phyloP scores from a whole-genome alignment of 2,888 invertebrate species.

The Clepsis dumicolana region DNA sequence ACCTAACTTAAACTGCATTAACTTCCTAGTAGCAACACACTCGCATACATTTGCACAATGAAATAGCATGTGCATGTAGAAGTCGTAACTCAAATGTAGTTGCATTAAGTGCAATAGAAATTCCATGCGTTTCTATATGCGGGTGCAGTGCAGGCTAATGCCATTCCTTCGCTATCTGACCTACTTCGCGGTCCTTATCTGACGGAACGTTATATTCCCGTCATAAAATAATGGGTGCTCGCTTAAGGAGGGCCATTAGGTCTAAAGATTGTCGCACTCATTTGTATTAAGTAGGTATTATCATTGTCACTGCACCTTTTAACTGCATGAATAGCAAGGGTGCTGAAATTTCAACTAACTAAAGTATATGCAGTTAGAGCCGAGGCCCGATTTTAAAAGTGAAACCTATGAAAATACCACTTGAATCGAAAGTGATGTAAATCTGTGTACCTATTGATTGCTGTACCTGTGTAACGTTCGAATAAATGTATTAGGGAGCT shows the following conservation, averaged over 20 bases:
- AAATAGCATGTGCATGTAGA: conserved; percentile 11
- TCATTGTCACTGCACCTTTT: background rate
- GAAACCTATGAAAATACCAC: no score
- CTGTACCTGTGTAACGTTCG: no score
- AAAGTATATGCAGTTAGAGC: no score
- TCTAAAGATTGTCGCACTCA: conserved; percentile 18
- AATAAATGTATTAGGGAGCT: no score
- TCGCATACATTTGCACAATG: conserved; percentile 10
- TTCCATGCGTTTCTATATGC: conserved; percentile 24
- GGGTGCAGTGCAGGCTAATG: conserved; percentile 40
- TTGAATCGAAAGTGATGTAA: no score
- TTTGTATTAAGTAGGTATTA: background rate
- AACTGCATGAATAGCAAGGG: no score
- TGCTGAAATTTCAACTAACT: no score
- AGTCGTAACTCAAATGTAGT: conserved; percentile 14
- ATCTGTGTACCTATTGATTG: no score
- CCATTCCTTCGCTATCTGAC: conserved; percentile 70
- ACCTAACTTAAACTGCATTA: conserved; percentile 1
- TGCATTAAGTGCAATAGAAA: conserved; percentile 5
- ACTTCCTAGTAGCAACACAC: conserved; percentile 15
- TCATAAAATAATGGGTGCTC: conserved; percentile 46
- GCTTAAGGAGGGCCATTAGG: conserved; percentile 30
- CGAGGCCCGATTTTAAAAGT: no score
- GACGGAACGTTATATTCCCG: conserved; percentile 61
- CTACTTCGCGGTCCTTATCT: conserved; percentile 69